Base-by-base conservation (phyloP, 2,797 vertebrate genomes). In the Mico argentatus region DNA sequence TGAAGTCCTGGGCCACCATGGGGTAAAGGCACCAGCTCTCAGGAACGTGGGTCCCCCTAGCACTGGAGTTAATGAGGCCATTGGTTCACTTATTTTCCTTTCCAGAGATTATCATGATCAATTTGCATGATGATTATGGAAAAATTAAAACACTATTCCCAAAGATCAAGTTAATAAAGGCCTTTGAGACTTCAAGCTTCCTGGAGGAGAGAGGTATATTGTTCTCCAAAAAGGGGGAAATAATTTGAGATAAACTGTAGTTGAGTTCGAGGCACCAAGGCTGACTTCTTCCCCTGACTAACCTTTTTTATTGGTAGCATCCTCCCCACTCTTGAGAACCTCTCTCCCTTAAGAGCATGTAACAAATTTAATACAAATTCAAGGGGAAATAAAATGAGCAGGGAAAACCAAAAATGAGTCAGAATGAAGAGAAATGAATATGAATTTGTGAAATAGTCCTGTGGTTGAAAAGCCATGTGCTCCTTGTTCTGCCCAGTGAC, bases 101-200 rank as follows among this genome's bases (percentile, higher is more conserved):
- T 36, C 81, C 92, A 95, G 95, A 96, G 92, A 98, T 95, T 67
- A 93, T 83, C 95, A 11, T 86, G 97, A 97, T 96, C 96, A 82
- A 97, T 97, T 95, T 97, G 97, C 97, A 94, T 83, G 84, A 96
- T 97, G 97, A 97, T 92, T 86, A 92, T 48, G 79, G 96, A 48
- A 94, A 97, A 96, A 97, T 97, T 95, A 97, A 98, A 96, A 86
- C 55, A 89, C 50, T 88, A 93, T 95, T 98, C 97, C 95, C 96
- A 96, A 96, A 94, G 88, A 97, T 96, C 48, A 77, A 91, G 91
- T 94, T 97, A 96, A 95, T 90, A 90, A 94, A 97, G 95, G 90
- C 95, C 85, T 96, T 30, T 46, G 95, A 97, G 97, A 95, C 80
- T 3, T 19, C 15, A 17, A 41, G 17, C 8, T 61, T 92, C 95